Evolutionary conservation across 1,140 invertebrate species (phyloP), one percentile per base, ranked within the genome.

Genomic region (Hycleus phaleratus): DNA sequence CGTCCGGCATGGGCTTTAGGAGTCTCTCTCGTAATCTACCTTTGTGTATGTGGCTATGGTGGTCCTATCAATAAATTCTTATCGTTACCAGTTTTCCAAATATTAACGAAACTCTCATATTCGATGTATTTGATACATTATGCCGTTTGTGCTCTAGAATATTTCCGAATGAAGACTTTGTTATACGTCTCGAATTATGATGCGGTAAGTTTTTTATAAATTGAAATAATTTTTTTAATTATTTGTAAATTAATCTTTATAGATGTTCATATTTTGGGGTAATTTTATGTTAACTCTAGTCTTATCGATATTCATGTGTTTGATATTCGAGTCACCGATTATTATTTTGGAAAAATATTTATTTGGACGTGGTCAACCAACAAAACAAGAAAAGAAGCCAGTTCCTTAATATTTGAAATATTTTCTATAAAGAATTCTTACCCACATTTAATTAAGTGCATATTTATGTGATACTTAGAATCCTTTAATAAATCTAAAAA

Each of bases 11-110:
- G 32, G 32, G 4, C 32, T 7, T 32, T 32, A 32, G 32, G 32
- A 1, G 32, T 32, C 1, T 32, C 32, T 1, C 86, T 85, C 82
- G 73, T 89, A 8, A 78, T 87, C 6, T 81, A 84, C 39, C 82
- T 82, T 2, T 85, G 85, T 61, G 70, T 76, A 2, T 74, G 80
- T 45, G 83, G 82, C 9, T 81, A 82, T 66, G 85, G 81, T 52
- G 83, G 52, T 49, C 50, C 49, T 6, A 40, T 63, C 9, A 39
- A 63, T 44, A 38, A 26, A 18, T 58, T 63, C 39, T 44, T 63
- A 1, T 63, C 59, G 3, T 42, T 54, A 18, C 46, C 62, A 10
- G 8, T 58, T 9, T 60, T 63, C n/a, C 55, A 60, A 49, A 24
- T 61, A 18, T 32, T 32, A 32, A 32, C 4, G 0, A 32, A 32